phyloP scores from a whole-genome alignment of 2,888 invertebrate species.

The Amphiduros pacificus region DNA sequence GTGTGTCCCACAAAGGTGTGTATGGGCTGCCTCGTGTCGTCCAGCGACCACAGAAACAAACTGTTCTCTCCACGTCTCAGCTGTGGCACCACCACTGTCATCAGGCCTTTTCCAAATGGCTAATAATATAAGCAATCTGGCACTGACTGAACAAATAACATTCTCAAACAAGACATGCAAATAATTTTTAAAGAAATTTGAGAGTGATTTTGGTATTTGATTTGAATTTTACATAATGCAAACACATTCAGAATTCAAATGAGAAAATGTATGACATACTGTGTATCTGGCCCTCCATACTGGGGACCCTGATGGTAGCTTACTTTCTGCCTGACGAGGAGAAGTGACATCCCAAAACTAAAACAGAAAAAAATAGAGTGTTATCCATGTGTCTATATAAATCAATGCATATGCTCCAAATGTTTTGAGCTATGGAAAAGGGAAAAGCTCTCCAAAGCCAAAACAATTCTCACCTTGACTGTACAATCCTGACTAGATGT shows the following conservation, averaged over 20 bases:
- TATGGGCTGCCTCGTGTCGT: constrained; percentile 67
- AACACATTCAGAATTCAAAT: too few relatives aligned
- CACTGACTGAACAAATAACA: too few relatives aligned
- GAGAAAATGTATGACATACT: constrained; percentile 63
- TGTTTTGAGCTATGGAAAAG: neutral
- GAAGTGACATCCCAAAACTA: constrained; percentile 85
- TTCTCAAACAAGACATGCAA: too few relatives aligned
- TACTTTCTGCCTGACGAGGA: constrained; percentile 80
- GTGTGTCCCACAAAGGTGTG: constrained; percentile 93
- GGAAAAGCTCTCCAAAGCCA: neutral
- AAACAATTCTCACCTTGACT: constrained; percentile 67
- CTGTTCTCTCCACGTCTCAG: constrained; percentile 85
- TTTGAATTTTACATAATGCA: too few relatives aligned
- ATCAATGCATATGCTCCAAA: neutral
- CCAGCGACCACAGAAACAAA: constrained; percentile 73
- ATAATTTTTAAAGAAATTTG: too few relatives aligned
- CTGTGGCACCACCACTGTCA: constrained; percentile 91
- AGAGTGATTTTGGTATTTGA: too few relatives aligned
- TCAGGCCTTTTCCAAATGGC: constrained; percentile 89
- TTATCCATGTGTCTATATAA: neutral
- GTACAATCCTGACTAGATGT: constrained; percentile 95
- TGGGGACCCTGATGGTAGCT: constrained; percentile 74
- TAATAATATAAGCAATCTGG: too few relatives aligned
- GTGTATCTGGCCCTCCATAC: constrained; percentile 91
- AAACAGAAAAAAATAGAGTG: constrained; percentile 12